Evolutionary conservation across 2,797 vertebrate species (phyloP), one percentile per base, ranked within the genome.

Genomic region (Ibycter americanus): DNA sequence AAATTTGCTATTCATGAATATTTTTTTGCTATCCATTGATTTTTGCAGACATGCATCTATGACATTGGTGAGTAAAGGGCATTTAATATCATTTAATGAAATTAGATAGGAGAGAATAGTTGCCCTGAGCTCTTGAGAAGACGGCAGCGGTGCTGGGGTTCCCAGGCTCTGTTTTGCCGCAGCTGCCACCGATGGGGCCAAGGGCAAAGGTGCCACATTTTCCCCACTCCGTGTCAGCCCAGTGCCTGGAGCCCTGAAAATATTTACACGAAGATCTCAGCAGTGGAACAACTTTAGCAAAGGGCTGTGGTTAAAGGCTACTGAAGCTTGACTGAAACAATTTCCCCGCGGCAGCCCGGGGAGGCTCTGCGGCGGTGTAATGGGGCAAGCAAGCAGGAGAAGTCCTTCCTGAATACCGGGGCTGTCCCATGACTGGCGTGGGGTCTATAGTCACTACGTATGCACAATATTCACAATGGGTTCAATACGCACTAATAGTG

Each of bases 321-420:
- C 11, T 9, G 44, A 51, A 46, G 46, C 38, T 52, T 31, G 46
- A 15, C 31, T 26, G 68, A 14, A 36, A 23, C 7, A 36, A 63
- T 44, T 4, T 22, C 17, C 31, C 55, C 63, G 58, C 2, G 0
- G 71, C 62, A 67, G 42, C n/a, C 17, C 0, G 0, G 4, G 13
- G 31, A 15, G 29, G 20, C 8, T 86, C 51, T 13, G 65, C 4
- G 2, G 55, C 6, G 59, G 3, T 7, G n/a, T 23, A 12, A 25
- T 4, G 15, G 44, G 12, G 49, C 25, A 18, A 46, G 19, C 6
- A 36, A 55, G 27, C 4, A 36, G 74, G 78, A 44, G 86, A 84
- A 46, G 6, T 40, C 46, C 61, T 81, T 51, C 51, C 42, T 6
- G 8, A 16, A 12, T 5, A 3, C 0, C 26, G 1, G 47, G 22